Percentiles rank a stretch among this genome's conserved stretches.
These are phyloP conservation scores for Acutogordius australiensis DNA, from an alignment of 2,888 invertebrate species.

Conservation along the genomic window DNA sequence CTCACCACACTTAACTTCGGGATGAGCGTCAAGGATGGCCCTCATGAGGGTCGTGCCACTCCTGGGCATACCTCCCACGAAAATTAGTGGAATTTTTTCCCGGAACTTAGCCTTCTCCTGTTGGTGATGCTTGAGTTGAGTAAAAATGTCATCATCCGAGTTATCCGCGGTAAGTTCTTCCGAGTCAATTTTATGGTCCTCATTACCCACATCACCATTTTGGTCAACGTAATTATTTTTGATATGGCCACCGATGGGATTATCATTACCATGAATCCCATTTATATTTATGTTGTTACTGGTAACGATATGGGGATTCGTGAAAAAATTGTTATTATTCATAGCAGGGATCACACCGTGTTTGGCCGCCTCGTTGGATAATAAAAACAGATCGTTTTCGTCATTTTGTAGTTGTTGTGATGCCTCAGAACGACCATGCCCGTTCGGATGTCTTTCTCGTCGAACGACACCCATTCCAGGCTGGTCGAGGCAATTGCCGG, in stretches of 20 bases:
- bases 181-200: neutral
- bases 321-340: too few relatives aligned
- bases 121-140: neutral
- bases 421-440: too few relatives aligned
- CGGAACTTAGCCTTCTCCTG: neutral
- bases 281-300: too few relatives aligned
- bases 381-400: too few relatives aligned
- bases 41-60: slow-evolving; percentile 88
- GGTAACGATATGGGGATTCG: too few relatives aligned
- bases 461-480: too few relatives aligned
- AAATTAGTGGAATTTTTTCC: slow-evolving; percentile 29
- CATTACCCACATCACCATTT: neutral
- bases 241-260: neutral
- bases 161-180: neutral
- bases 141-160: neutral
- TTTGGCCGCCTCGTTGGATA: too few relatives aligned
- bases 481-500: neutral
- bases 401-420: too few relatives aligned
- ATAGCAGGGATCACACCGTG: too few relatives aligned
- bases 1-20: slow-evolving; percentile 77
- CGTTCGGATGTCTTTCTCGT: too few relatives aligned
- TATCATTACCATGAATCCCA: too few relatives aligned
- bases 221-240: neutral
- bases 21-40: slow-evolving; percentile 90
- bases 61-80: slow-evolving; percentile 85